Evolutionary conservation across 2,888 invertebrate genomes (phyloP).

Genomic region (Cerastis leucographa): DNA sequence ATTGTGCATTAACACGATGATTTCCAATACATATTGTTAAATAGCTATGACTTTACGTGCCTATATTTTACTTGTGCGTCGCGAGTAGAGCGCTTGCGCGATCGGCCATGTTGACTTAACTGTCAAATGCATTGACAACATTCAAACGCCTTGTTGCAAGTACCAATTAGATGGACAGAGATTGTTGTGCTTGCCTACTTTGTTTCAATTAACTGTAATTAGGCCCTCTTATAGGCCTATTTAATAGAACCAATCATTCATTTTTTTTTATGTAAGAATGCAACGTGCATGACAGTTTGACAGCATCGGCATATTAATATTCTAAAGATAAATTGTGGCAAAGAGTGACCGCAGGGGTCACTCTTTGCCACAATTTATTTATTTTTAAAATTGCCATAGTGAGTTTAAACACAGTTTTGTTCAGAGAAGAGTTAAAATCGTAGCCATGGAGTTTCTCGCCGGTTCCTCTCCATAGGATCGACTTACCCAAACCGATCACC

Average conservation of each 20-base stretch:
- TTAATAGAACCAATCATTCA: slow-evolving; percentile 16
- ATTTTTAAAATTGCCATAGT: not conserved
- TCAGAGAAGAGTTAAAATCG: no score
- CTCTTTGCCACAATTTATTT: not conserved
- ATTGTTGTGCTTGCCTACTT: slow-evolving; percentile 28
- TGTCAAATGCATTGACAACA: slow-evolving; percentile 79
- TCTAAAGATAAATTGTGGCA: no score
- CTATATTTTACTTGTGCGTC: slow-evolving; percentile 54
- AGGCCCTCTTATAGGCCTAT: not conserved
- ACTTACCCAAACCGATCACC: no score
- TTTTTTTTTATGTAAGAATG: slow-evolving; percentile 31
- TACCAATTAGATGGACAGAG: slow-evolving; percentile 30
- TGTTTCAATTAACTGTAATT: slow-evolving; percentile 50
- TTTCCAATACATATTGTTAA: slow-evolving; percentile 31
- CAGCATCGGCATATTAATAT: no score
- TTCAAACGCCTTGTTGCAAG: slow-evolving; percentile 63
- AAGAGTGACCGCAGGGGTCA: no score
- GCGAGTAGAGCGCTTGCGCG: slow-evolving; percentile 53
- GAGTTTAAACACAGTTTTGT: no score
- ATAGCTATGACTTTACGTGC: slow-evolving; percentile 47
- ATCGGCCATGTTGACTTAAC: slow-evolving; percentile 80
- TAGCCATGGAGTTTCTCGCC: no score
- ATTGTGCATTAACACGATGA: slow-evolving; percentile 46
- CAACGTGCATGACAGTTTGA: slow-evolving; percentile 12
- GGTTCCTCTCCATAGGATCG: no score